A percentile compares a stretch with the other conserved stretches of the same genome.
phyloP scores from a whole-genome alignment of 2,113 vertebrate genomes.

The Clarias gariepinus region DNA sequence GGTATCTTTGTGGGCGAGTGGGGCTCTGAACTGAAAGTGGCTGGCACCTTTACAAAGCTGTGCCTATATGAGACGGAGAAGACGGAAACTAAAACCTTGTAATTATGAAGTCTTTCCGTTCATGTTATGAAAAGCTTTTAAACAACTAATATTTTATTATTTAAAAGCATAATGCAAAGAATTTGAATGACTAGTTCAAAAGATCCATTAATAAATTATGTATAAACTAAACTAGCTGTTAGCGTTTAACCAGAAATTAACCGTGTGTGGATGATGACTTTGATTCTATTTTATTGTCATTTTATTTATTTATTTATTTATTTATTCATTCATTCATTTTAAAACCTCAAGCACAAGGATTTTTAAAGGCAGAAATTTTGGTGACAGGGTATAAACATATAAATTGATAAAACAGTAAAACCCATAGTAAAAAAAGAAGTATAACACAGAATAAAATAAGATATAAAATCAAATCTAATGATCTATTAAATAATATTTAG shows the following conservation, averaged over 20 bases:
- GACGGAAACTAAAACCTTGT: constrained; percentile 77
- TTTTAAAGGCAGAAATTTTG: background rate
- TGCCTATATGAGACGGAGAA: constrained; percentile 77
- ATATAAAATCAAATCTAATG: background rate
- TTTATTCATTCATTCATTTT: too few relatives aligned
- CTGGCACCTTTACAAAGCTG: constrained; percentile 87
- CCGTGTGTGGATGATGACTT: background rate
- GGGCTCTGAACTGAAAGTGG: constrained; percentile 89
- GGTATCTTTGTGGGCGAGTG: constrained; percentile 91
- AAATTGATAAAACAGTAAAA: background rate
- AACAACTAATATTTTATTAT: background rate
- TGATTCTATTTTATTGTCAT: background rate
- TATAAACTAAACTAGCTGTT: background rate
- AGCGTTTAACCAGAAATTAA: background rate
- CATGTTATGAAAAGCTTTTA: background rate
- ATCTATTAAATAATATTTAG: too few relatives aligned
- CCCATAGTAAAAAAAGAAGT: background rate
- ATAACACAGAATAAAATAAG: too few relatives aligned
- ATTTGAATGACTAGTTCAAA: background rate
- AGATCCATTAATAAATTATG: background rate
- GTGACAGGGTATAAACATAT: background rate
- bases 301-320: background rate
- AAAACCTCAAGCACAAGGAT: background rate
- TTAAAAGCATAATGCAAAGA: background rate
- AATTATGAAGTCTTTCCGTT: constrained; percentile 63